Base-by-base conservation (phyloP, 2,113 vertebrate species). In the Brachyistius frenatus region DNA sequence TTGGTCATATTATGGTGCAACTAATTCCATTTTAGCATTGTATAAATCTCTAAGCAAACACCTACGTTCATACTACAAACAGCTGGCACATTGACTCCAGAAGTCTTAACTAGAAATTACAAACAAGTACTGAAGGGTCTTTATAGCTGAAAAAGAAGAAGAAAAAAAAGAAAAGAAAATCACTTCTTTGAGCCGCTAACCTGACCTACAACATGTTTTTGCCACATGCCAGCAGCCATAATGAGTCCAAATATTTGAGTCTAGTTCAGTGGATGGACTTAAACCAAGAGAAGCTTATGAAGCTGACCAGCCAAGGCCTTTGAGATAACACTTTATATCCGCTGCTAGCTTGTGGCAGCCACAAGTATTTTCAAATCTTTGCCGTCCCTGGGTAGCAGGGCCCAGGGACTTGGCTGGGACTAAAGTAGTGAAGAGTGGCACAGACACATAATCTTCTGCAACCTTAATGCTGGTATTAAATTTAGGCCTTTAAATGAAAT, bases 261-360 rank as follows among this genome's bases (percentile, higher is more conserved):
- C 33, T 56, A 63, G 74, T 73, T 86, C 73, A 86, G 75, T 63
- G 72, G 64, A 86, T 58, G 50, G 80, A 84, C 76, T 84, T 81
- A 80, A 88, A 91, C 68, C 73, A 86, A 83, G 53, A 85, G 65
- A 63, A 57, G 88, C 85, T 91, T 89, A 90, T 83, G 70, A 87
- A 64, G 86, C 64, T 86, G 86, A 86, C 82, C 84, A 80, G 80
- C 73, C 84, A 80, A 86, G 76, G 81, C 82, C 84, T 89, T 86
- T 89, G 68, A 89, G 90, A 92, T 92, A 91, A 89, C 61, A 73
- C 73, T 73, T 67, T 74, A 71, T 80, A 81, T 86, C 73, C 44
- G 61, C 72, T 39, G 53, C 67, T 79, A 53, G 78, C 79, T 76
- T 87, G 73, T 56, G 23, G 80, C 57, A 78, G 88, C 84, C 76